These are phyloP conservation scores for Melikaiella ostensackeni DNA, from an alignment of 2,888 invertebrate genomes.

Conservation along the genomic window DNA sequence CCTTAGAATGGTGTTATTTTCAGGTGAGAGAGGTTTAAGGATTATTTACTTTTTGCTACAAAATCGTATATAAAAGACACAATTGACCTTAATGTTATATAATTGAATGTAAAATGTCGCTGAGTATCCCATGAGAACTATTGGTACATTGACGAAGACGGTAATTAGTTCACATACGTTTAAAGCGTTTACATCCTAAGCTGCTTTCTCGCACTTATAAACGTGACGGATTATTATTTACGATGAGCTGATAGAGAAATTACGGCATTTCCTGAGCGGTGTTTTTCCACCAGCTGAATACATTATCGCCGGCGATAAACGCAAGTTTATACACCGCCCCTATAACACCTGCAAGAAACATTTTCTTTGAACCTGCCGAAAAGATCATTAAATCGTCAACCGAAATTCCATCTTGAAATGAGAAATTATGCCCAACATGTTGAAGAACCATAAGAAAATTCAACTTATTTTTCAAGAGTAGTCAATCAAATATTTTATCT, in stretches of 20 bases:
- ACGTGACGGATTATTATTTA: constrained; percentile 48
- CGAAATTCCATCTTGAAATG: not conserved
- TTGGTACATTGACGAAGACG: not conserved
- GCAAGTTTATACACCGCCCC: constrained; percentile 53
- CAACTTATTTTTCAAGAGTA: too few relatives aligned
- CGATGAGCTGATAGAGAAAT: constrained; percentile 52
- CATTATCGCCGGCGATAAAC: constrained; percentile 54
- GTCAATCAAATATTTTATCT: too few relatives aligned
- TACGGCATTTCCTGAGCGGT: constrained; percentile 44
- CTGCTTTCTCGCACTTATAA: not conserved
- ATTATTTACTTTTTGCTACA: not conserved
- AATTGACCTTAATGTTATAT: not conserved
- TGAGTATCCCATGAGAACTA: not conserved
- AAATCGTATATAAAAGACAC: not conserved
- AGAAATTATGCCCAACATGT: not conserved
- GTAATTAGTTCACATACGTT: not conserved
- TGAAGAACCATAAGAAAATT: not conserved
- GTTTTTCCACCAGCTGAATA: constrained; percentile 50
- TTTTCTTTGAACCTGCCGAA: constrained; percentile 7
- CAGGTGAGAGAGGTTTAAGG: not conserved
- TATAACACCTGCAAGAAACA: constrained; percentile 14
- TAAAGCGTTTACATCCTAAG: not conserved
- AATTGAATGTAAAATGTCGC: not conserved
- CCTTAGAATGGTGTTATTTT: not conserved
- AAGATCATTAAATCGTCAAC: not conserved